Evolutionary conservation across 2,113 vertebrate species (phyloP), one percentile per base, ranked within the genome.

Genomic region (Clinocottus analis): DNA sequence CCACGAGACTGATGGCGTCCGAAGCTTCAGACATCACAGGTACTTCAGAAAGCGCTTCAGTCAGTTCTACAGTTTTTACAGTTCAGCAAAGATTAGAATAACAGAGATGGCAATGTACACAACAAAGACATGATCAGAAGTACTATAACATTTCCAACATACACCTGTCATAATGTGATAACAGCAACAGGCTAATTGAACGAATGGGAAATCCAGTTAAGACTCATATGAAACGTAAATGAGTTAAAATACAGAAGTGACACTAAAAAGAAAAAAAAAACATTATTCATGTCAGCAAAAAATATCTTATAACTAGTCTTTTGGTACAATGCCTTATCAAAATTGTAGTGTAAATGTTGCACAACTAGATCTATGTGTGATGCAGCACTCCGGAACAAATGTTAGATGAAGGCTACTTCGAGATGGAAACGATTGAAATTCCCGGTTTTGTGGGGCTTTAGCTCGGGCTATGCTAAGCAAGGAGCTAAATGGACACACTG

Each of bases 1-100:
- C 55, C 55, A 58, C 55, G 16, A 59, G 51, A 55, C 51, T 25
- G 51, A 25, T 1, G 51, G 8, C 51, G 23, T 55, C 51, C 51
- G 51, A 55, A 59, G 56, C 56, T 59, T 33, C 56, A 59, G 56
- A 31, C 56, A 33, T 31, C 17, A 55, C 51, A 13, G 29, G 56
- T 59, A 59, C 56, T 59, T 55, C 51, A 55, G 51, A 58, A 58
- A 31, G 56, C 56, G 27, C 27, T 31, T 58, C 53, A 31, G 27
- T 58, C 27, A 58, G 56, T 58, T 31, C 27, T 27, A 58, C 55
- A 58, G 55, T 58, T 58, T 31, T 29, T 27, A 58, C 55, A 58
- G 4, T 29, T 58, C 16, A 58, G 25, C 55, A 58, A 27, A 58
- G 27, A 58, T 27, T 14, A 58, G 55, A 58, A 29, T 29, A 29